Base-by-base conservation (phyloP, 2,797 vertebrate genomes). In the Rhyacichthys aspro region DNA sequence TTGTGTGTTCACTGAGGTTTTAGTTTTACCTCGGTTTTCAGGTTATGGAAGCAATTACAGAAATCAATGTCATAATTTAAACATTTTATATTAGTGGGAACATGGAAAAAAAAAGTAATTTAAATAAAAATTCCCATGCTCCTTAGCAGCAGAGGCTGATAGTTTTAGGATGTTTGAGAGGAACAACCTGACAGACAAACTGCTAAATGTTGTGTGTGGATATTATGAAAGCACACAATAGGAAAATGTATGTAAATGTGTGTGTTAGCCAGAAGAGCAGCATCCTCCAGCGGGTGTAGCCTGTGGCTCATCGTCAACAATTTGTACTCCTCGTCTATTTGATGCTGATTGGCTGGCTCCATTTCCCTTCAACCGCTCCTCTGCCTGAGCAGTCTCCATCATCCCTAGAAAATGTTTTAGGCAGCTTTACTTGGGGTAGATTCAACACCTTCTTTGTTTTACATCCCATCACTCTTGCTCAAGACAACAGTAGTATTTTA, bases 301-400 rank as follows among this genome's bases (percentile, higher is more conserved):
- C 78, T 94, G 94, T 59, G 95, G 96, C 32, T 98, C 97, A 10
- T 99, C 97, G 9, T 99, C 97, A 0, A 98, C 94, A 2, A 99
- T 99, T 91, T 98, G 96, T 74, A 99, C 96, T 7, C 97, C 97
- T 71, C 97, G 90, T 75, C 96, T 90, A 43, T 91, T 86, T 11
- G 74, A 75, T 77, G 93, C 93, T 2, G 94, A 90, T 50, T 96
- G 94, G 88, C 92, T 94, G 50, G 94, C 91, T 52, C 96, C 96
- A 41, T 98, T 97, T 60, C 96, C 96, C 92, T 94, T 96, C 62
- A 93, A 89, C 79, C 93, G 89, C 90, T 98, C 97, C 53, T 98
- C 97, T n/a, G 93, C 93, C 87, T 96, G 96, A 59, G 95, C 96
- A 0, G 91, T 96, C 83, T 98, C 96, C 92, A 98, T 98, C 97